phyloP scores from a whole-genome alignment of 2,888 invertebrate species.

The Cecidostiba fungosa region DNA sequence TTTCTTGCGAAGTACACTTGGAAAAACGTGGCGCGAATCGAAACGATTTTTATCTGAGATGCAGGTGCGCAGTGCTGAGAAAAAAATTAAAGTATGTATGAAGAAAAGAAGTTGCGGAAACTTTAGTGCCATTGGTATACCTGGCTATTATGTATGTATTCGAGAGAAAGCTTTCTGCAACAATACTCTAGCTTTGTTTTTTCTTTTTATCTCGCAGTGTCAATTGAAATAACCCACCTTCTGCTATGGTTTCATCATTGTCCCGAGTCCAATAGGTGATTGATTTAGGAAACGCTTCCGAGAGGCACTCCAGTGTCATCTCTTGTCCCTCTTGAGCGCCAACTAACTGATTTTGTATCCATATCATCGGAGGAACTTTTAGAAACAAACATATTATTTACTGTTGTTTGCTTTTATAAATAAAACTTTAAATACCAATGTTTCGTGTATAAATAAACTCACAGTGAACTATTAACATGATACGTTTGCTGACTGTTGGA shows the following conservation, averaged over 20 bases:
- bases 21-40: background rate
- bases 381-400: background rate
- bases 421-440: background rate
- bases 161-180: background rate
- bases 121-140: background rate
- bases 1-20: background rate
- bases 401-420: background rate
- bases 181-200: background rate
- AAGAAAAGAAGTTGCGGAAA: background rate
- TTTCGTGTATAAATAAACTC: slow-evolving; percentile 79
- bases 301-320: slow-evolving; percentile 89
- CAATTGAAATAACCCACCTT: slow-evolving; percentile 81
- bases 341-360: slow-evolving; percentile 91
- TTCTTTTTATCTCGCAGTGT: background rate
- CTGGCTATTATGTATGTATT: background rate
- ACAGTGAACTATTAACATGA: slow-evolving; percentile 93
- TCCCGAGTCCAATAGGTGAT: slow-evolving; percentile 93
- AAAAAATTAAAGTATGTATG: background rate
- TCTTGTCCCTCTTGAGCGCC: slow-evolving; percentile 89
- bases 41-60: background rate
- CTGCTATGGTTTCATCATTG: slow-evolving; percentile 88
- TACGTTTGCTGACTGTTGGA: slow-evolving; percentile 93
- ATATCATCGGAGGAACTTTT: slow-evolving; percentile 92
- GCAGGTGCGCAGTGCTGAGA: background rate
- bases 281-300: slow-evolving; percentile 92